Conservation (phyloP, 1,140 invertebrate species). For the Anoplophora glabripennis region DNA sequence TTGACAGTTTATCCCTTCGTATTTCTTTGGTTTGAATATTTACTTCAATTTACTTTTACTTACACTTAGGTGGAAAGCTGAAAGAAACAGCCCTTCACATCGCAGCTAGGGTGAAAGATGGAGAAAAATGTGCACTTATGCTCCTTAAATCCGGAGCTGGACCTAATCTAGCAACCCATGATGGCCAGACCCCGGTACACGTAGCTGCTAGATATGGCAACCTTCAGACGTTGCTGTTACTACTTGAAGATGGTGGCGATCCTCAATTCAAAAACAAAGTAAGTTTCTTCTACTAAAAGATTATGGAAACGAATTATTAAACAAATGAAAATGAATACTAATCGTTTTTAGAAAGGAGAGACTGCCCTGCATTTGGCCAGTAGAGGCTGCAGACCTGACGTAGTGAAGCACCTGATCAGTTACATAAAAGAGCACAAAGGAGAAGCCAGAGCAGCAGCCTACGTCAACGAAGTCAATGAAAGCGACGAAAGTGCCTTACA, state of each 20-base stretch:
- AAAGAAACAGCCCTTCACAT: conserved; percentile 95
- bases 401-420: conserved; percentile 79
- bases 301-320: not conserved
- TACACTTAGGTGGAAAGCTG: conserved; percentile 66
- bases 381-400: conserved; percentile 77
- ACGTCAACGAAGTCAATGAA: conserved; percentile 80
- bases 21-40: no score
- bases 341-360: conserved; percentile 77
- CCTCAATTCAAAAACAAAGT: conserved; percentile 88
- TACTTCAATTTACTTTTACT: not conserved
- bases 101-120: conserved; percentile 86
- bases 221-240: conserved; percentile 75
- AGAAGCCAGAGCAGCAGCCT: conserved; percentile 65
- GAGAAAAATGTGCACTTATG: conserved; percentile 96
- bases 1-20: no score
- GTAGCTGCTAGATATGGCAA: conserved; percentile 88
- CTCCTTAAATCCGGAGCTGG: conserved; percentile 95
- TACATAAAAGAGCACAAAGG: conserved; percentile 78
- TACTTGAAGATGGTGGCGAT: conserved; percentile 89
- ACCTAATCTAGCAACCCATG: conserved; percentile 87
- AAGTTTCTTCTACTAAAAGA: conserved; percentile 21
- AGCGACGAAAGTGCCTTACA: conserved; percentile 93
- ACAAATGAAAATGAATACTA: no score
- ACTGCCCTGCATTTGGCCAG: conserved; percentile 91
- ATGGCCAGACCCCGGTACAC: conserved; percentile 92